Conservation (phyloP, 2,888 invertebrate species). For the Petrophora chlorosata region DNA sequence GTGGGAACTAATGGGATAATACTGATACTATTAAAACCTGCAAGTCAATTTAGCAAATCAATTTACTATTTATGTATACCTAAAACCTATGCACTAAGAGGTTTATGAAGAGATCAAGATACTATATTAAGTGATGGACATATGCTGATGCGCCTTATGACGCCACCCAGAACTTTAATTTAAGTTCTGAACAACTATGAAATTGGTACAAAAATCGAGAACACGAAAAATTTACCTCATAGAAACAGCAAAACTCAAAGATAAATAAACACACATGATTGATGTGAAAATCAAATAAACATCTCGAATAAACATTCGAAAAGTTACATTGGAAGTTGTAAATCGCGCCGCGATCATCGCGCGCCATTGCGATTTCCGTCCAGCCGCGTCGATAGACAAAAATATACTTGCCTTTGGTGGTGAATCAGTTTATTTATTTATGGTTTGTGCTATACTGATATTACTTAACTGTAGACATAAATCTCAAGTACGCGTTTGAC, state of each 20-base stretch:
- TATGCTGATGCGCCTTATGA: no score
- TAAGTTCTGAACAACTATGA: no score
- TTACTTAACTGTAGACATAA: no score
- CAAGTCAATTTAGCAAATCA: no score
- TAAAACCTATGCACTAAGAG: no score
- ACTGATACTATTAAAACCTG: no score
- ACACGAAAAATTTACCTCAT: conserved; percentile 4
- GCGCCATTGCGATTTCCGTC: conserved; percentile 36
- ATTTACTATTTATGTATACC: no score
- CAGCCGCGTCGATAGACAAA: conserved; percentile 26
- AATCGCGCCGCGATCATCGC: conserved; percentile 31
- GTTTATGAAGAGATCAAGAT: no score
- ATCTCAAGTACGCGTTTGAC: no score
- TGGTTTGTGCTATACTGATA: conserved; percentile 2
- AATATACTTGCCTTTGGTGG: conserved; percentile 26
- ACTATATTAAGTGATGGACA: no score
- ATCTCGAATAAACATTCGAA: conserved; percentile 4
- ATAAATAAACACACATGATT: conserved; percentile 20
- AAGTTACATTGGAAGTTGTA: conserved; percentile 32
- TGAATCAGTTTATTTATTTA: conserved; percentile 6
- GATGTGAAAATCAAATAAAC: conserved; percentile 17
- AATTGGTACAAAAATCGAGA: conserved; percentile 5
- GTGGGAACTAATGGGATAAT: no score
- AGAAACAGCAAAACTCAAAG: conserved; percentile 5
- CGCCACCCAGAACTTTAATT: no score